Percentiles rank a stretch among this genome's conserved stretches.
phyloP scores from a whole-genome alignment of 2,888 invertebrate genomes.

The Phyllotreta striolata region DNA sequence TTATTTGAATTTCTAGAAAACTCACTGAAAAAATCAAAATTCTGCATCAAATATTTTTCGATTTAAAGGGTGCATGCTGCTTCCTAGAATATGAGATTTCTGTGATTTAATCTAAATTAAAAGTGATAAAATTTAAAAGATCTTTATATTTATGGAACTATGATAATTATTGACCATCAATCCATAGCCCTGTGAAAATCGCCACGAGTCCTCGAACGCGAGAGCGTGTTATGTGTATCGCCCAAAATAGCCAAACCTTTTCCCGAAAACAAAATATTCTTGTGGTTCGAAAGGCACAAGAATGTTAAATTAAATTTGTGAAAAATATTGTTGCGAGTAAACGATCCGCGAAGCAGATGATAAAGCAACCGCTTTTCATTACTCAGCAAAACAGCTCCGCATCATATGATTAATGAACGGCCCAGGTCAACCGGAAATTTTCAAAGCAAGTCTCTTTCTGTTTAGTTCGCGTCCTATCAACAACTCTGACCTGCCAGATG shows the following conservation, averaged over 20 bases:
- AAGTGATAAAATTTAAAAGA: too few species aligned
- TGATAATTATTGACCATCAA: too few species aligned
- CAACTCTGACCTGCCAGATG: constrained; percentile 14
- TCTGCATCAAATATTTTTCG: too few species aligned
- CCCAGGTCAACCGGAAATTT: constrained; percentile 54
- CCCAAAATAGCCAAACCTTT: constrained; percentile 6
- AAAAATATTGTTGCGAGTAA: constrained; percentile 52
- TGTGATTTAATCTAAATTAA: too few species aligned
- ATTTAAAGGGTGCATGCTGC: too few species aligned
- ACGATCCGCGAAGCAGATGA: constrained; percentile 54
- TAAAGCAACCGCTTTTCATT: constrained; percentile 55
- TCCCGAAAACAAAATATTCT: constrained; percentile 10
- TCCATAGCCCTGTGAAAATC: constrained; percentile 1
- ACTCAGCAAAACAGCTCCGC: constrained; percentile 47
- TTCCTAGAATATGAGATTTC: too few species aligned
- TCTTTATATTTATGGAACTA: too few species aligned
- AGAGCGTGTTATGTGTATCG: neutral
- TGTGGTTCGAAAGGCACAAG: constrained; percentile 24
- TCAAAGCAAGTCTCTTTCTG: constrained; percentile 28
- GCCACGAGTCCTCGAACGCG: neutral
- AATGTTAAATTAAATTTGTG: constrained; percentile 45
- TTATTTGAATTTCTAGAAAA: too few species aligned
- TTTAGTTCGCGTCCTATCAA: constrained; percentile 12
- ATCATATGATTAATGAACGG: constrained; percentile 54
- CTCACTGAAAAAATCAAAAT: too few species aligned